Base-by-base conservation (phyloP, 2,113 vertebrate species). In the Arenaria interpres region DNA sequence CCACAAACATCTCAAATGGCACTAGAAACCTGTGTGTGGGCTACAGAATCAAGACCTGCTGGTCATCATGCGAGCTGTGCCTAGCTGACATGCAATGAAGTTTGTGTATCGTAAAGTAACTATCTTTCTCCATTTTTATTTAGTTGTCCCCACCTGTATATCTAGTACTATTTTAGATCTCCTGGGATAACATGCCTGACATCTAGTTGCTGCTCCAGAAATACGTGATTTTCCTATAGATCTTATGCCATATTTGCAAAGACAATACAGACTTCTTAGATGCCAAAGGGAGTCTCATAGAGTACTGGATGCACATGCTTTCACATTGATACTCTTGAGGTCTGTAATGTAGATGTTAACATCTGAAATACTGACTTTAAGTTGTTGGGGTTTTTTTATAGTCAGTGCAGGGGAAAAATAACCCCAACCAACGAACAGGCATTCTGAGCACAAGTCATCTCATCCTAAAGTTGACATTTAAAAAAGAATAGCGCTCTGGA, bases 371-470 rank as follows among this genome's bases (percentile, higher is more conserved):
- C 10, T 88, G 33, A 46, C 18, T 71, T 46, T 18, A 46, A 46
- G 7, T 56, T 39, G 7, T 8, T 48, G 23, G 22, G 4, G 0
- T 23, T 45, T 53, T 37, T 79, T 79, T 51, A 15, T 71, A 33
- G 17, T 45, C 8, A 5, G 35, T 7, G 22, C 4, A 9, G 5
- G 13, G 32, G 7, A 0, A 3, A 12, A 28, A 7, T 32, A 35
- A 50, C 8, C 7, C 6, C 53, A 50, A 50, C 59, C 8, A 71
- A 54, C 27, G 60, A 69, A 59, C 8, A 50, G 33, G 43, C 23
- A 35, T 59, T 30, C 30, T 19, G 35, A 53, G 11, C 6, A 2
- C n/a, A 25, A 51, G 10, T 60, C 53, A 14, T 10, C 17, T 60
- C 25, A 43, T 43, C 37, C 8, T 60, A 43, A 77, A 51, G 45